A percentile compares a stretch with the other conserved stretches of the same genome.
Evolutionary conservation across 2,797 vertebrate genomes (phyloP).

Genomic region (Emydoidea blandingii): DNA sequence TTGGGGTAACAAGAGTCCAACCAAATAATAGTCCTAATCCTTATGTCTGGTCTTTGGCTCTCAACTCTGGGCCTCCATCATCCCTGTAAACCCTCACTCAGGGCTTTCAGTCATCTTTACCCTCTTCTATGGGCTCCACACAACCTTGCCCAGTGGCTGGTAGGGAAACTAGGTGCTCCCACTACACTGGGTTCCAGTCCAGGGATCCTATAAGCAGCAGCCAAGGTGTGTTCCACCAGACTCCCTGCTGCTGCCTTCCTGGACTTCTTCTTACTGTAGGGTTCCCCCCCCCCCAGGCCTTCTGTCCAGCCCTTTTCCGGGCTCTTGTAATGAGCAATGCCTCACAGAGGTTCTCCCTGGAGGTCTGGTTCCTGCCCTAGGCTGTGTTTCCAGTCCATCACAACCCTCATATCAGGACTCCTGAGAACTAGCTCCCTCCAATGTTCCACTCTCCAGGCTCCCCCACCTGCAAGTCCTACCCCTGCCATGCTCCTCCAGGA

Average conservation of each 20-base stretch:
- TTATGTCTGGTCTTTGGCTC: neutral
- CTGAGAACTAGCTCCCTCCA: neutral
- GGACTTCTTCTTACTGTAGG: neutral
- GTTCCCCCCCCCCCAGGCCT: fast-evolving
- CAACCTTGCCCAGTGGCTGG: neutral
- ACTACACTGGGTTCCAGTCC: neutral
- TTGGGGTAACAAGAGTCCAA: neutral
- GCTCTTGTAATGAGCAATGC: neutral
- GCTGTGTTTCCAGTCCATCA: neutral
- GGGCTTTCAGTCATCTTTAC: neutral
- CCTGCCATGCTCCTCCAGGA: neutral
- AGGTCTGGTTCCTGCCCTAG: neutral
- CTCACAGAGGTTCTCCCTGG: neutral
- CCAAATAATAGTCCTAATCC: neutral
- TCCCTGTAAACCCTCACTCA: neutral
- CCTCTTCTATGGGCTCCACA: neutral
- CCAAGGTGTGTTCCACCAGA: neutral
- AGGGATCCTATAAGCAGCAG: too few species aligned
- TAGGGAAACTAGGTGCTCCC: neutral
- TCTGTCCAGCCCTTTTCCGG: neutral
- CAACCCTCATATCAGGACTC: neutral
- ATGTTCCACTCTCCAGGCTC: neutral
- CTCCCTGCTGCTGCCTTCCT: neutral
- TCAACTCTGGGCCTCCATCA: neutral
- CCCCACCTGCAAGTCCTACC: neutral